phyloP scores from a whole-genome alignment of 2,797 vertebrate species.

The Megalops cyprinoides region DNA sequence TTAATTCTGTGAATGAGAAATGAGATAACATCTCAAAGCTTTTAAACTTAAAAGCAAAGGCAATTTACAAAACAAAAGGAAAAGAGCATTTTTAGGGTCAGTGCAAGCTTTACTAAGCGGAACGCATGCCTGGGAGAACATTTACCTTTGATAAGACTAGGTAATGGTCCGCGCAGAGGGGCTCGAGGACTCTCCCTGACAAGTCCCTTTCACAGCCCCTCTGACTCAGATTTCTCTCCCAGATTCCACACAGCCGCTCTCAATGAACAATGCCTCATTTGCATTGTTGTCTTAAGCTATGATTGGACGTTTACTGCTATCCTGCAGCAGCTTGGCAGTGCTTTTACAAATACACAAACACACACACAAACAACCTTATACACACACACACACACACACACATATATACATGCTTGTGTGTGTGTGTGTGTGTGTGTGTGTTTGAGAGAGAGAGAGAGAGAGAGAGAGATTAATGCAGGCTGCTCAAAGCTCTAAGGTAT shows the following conservation, averaged over 20 bases:
- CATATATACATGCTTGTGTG: slow-evolving; percentile 16
- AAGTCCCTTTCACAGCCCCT: slow-evolving; percentile 73
- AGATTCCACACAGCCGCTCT: slow-evolving; percentile 43
- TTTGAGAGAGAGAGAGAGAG: background rate
- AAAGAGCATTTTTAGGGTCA: slow-evolving; percentile 82
- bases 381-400: too few species aligned
- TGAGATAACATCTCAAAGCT: slow-evolving; percentile 78
- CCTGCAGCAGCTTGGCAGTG: slow-evolving; percentile 24
- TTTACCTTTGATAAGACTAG: slow-evolving; percentile 75
- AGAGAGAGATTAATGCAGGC: background rate
- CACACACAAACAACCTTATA: background rate
- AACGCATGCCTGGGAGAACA: slow-evolving; percentile 79
- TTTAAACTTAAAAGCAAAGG: slow-evolving; percentile 82
- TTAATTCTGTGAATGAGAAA: slow-evolving; percentile 62
- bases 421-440: background rate
- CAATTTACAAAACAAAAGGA: slow-evolving; percentile 85
- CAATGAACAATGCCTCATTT: slow-evolving; percentile 70
- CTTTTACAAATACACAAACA: background rate
- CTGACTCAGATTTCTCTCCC: slow-evolving; percentile 71
- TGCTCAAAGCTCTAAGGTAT: slow-evolving; percentile 1
- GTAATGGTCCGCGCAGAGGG: slow-evolving; percentile 68
- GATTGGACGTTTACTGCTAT: slow-evolving; percentile 27
- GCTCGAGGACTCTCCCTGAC: slow-evolving; percentile 73
- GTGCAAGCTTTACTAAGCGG: slow-evolving; percentile 76
- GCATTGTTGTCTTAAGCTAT: slow-evolving; percentile 59